Evolutionary conservation across 2,888 invertebrate species (phyloP), one percentile per base, ranked within the genome.

Genomic region (Agrochola lychnidis): DNA sequence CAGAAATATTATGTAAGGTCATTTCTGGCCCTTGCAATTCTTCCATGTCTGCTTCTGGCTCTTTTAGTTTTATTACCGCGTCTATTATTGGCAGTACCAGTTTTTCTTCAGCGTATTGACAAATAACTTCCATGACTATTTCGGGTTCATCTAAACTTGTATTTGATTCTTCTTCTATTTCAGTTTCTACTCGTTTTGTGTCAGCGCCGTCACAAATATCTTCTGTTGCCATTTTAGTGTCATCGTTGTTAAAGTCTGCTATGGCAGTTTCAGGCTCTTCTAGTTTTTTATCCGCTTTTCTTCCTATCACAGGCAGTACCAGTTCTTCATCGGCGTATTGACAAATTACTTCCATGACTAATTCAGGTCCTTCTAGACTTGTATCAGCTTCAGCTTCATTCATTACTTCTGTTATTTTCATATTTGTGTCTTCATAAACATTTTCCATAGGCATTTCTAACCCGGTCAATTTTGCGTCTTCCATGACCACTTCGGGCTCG

Each of bases 331-430:
- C 57, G 25, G 78, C 79, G 16, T 73, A 73, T 66, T 57, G 53
- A 45, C 78, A 78, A 78, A 73, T 25, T 19, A 73, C 73, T 78
- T 78, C 78, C 57, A 78, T n/a, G 6, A 79, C 74, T 67, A 74
- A 48, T 79, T 79, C 79, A 14, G 79, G 36, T 73, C 79, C 78
- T 42, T 67, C 30, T 59, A n/a, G 6, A 42, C 51, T 57, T 22
- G 5, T 57, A 40, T 76, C 22, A 48, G 19, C 16, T 48, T 57
- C 40, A 25, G 14, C 12, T 48, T 76, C 40, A 30, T 66, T 12
- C 19, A 66, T 16, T 9, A 14, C 40, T 12, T 48, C 30, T 42
- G 57, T 67, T 9, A 30, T 42, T 30, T 36, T 62, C 19, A 63
- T 53, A 16, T 51, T 77, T 4, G 30, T 36, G 16, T 42, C 19